Evolutionary conservation across 2,113 vertebrate genomes (phyloP), one percentile per base, ranked within the genome.

Genomic region (Pachypanchax playfairii): DNA sequence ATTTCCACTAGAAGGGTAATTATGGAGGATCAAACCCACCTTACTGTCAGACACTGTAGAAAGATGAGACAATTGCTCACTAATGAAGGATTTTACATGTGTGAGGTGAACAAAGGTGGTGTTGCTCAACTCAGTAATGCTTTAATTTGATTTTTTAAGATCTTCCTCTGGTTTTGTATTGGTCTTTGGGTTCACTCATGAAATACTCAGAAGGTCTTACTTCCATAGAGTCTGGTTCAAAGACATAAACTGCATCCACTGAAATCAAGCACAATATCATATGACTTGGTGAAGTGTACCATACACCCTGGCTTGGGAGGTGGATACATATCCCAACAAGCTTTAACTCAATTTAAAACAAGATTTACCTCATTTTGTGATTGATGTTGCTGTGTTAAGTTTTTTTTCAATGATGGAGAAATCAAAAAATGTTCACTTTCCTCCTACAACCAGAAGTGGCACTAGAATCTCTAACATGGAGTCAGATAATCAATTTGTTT

Each of bases 51-150:
- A 81, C 70, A 77, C 65, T 74, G 82, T 79, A 47, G 39, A 61
- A 3, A 69, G 76, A 89, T 82, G 80, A 87, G 84, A 79, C 86
- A 77, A 85, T 90, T 87, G 70, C 65, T 86, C 81, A 47, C 85
- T 91, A 91, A 89, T 92, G 88, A 90, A 88, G 87, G 85, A 88
- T 89, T 87, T 87, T 86, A 85, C 89, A 85, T 84, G 73, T 67
- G 69, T 60, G 73, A 84, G 82, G 87, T 90, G 85, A 89, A 66
- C 74, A 36, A 38, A 79, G 82, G 81, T 76, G 58, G 63, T 62
- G 21, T 35, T 21, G 26, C 53, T 65, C 59, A 73, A 65, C 53
- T 57, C 24, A 1, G 2, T 18, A 22, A 42, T 53, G 21, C 66
- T 63, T 70, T 52, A 43, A 22, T 56, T 75, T 55, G 52, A 31